Conservation (phyloP, 2,113 vertebrate species). For the Nycticryphes semicollaris region DNA sequence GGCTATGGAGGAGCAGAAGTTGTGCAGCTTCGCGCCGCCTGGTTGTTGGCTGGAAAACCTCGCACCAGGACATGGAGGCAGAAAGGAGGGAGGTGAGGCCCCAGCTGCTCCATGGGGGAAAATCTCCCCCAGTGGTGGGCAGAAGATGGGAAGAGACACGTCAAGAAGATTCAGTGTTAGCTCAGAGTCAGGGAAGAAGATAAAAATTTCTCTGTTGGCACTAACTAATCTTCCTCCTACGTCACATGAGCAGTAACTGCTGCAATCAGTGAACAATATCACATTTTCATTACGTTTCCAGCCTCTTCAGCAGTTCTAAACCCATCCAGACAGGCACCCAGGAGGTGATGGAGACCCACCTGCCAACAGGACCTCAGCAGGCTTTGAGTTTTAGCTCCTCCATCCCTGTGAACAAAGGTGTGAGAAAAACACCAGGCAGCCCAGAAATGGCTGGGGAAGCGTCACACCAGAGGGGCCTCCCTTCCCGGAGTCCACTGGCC, state of each 20-base stretch:
- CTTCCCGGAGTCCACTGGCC: not conserved
- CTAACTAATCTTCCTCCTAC: not conserved
- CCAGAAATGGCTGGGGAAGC: not conserved
- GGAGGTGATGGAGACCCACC: not conserved
- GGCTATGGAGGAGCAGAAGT: not conserved
- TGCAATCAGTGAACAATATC: not conserved
- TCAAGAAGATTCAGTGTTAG: not conserved
- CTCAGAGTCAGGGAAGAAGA: not conserved
- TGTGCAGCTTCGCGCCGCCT: not conserved
- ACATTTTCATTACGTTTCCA: not conserved
- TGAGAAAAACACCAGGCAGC: rapidly evolving
- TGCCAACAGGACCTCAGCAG: not conserved
- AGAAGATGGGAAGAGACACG: not conserved
- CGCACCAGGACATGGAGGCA: rapidly evolving
- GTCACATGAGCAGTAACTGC: rapidly evolving
- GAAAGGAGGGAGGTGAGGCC: not conserved
- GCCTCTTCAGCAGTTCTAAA: not conserved
- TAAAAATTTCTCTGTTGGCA: not conserved
- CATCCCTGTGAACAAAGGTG: not conserved
- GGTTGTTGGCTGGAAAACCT: not conserved
- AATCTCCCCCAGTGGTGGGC: not conserved
- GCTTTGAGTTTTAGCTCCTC: not conserved
- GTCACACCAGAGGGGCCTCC: not conserved
- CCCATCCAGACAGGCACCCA: not conserved
- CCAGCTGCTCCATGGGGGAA: not conserved